Evolutionary conservation across 2,113 vertebrate species (phyloP), one percentile per base, ranked within the genome.

Genomic region (Megaptera novaeangliae): DNA sequence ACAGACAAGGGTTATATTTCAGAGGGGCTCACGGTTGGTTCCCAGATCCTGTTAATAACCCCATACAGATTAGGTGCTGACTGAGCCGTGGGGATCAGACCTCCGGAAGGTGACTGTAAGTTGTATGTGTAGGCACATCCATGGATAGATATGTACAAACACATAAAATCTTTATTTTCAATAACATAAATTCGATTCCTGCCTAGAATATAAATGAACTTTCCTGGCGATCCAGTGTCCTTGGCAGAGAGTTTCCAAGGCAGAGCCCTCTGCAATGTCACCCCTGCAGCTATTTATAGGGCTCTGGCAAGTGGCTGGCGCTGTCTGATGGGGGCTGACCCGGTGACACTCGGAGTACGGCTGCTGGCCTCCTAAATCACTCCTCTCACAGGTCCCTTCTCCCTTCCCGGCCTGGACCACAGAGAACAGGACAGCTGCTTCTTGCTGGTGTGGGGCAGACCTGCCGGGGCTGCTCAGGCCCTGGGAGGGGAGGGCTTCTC

Each of bases 161-260:
- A 72, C 84, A 91, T 92, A 81, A 95, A 88, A 94, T 68, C 95
- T 94, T 91, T 94, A 94, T 78, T 98, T 96, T 55, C 80, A 96
- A 10, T 64, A n/a, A 20, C 17, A 66, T 9, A 82, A 64, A 75
- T 95, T 97, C 95, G 94, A 34, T 91, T 82, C 81, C 88, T 96
- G 80, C n/a, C 83, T 75, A 86, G 97, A 98, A 96, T 94, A 94
- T 49, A 95, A 98, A 98, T 31, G 39, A 8, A 75, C 25, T 49
- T 97, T 36, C 71, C 31, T 13, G 85, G 52, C 21, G 41, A 93
- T 89, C 86, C 84, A 18, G 64, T 29, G 59, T 97, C 93, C 82
- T 95, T 85, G 80, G 81, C 71, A 3, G 5, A 81, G 61, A 95
- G 80, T 92, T 20, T 71, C 63, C 64, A 44, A 78, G 91, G 93